Conservation (phyloP, 2,797 vertebrate genomes). For the Myioborus miniatus region DNA sequence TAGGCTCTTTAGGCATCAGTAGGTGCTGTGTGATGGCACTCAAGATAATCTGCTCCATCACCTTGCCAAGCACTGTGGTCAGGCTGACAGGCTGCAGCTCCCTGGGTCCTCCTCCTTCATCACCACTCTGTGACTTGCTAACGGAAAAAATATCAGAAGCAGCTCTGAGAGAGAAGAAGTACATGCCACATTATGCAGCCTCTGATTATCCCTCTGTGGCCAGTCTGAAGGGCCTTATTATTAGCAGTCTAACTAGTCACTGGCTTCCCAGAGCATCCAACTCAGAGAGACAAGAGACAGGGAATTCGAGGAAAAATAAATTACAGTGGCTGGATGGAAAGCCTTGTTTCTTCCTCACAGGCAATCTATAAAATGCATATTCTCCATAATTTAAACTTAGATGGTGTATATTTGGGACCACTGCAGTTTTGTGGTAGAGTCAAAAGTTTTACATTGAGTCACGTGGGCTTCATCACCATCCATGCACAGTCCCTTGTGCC, state of each 20-base stretch:
- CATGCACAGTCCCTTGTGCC: too few relatives aligned
- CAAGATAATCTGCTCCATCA: not conserved
- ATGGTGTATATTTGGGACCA: not conserved
- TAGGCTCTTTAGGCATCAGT: not conserved
- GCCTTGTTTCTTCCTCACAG: not conserved
- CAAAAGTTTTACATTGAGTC: not conserved
- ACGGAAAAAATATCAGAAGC: not conserved
- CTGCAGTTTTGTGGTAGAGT: not conserved
- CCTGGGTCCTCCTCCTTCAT: not conserved
- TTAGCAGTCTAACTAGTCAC: not conserved
- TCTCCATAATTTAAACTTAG: not conserved
- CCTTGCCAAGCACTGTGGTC: not conserved
- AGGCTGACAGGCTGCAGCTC: not conserved
- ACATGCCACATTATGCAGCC: not conserved
- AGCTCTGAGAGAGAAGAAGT: not conserved
- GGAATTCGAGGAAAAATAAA: not conserved
- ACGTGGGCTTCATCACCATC: not conserved
- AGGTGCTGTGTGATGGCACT: fast-evolving
- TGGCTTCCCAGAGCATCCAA: not conserved
- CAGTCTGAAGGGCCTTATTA: not conserved
- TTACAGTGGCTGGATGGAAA: not conserved
- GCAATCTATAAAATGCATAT: not conserved
- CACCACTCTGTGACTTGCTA: not conserved
- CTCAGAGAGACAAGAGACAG: not conserved
- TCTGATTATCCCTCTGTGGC: not conserved